phyloP scores from a whole-genome alignment of 1,140 invertebrate species.

The Goniozus legneri region DNA sequence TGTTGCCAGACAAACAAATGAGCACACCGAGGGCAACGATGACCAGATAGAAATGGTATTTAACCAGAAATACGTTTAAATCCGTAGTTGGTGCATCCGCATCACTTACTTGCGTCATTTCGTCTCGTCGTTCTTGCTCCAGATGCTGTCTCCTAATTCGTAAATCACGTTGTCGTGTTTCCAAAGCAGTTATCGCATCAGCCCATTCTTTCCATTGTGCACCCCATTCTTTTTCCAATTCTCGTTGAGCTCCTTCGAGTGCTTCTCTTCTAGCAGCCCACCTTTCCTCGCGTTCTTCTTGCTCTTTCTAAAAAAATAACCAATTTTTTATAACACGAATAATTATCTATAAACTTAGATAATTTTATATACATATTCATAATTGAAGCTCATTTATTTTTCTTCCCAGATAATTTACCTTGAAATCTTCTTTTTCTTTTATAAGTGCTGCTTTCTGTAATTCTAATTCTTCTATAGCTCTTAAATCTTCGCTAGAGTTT shows the following conservation, averaged over 20 bases:
- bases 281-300: slow-evolving; percentile 54
- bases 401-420: slow-evolving; percentile 34
- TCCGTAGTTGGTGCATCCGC: slow-evolving; percentile 43
- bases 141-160: slow-evolving; percentile 44
- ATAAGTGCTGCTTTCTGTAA: slow-evolving; percentile 52
- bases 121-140: slow-evolving; percentile 53
- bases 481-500: slow-evolving; percentile 50
- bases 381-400: too few species aligned
- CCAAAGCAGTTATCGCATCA: slow-evolving; percentile 47
- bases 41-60: slow-evolving; percentile 51
- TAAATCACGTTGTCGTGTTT: slow-evolving; percentile 51
- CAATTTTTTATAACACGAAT: slow-evolving; percentile 1
- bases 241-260: slow-evolving; percentile 52
- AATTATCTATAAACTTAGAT: too few species aligned
- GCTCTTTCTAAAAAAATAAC: slow-evolving; percentile 43
- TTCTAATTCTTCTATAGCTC: slow-evolving; percentile 49
- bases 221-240: slow-evolving; percentile 55
- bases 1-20: slow-evolving; percentile 53
- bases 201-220: slow-evolving; percentile 53
- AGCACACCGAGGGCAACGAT: slow-evolving; percentile 51
- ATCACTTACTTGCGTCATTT: slow-evolving; percentile 57
- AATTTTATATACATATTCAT: too few species aligned
- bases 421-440: slow-evolving; percentile 51
- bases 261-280: slow-evolving; percentile 52
- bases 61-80: slow-evolving; percentile 46